Conservation (phyloP, 2,888 invertebrate species). For the Cephus pygmeus region DNA sequence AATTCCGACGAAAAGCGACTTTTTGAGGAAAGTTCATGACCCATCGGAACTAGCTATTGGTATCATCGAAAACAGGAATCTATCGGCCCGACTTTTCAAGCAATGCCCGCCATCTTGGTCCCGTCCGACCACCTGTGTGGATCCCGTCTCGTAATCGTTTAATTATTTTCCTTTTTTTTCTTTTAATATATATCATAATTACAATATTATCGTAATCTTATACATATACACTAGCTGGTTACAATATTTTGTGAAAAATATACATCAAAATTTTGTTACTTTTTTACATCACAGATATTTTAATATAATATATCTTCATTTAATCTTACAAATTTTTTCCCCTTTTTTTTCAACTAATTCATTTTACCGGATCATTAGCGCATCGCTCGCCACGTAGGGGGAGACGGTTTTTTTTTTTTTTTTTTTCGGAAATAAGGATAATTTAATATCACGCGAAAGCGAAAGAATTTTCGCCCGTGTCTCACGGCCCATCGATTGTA, state of each 20-base stretch:
- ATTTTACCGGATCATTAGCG: constrained; percentile 50
- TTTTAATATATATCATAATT: constrained; percentile 41
- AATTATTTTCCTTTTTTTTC: constrained; percentile 30
- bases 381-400: constrained; percentile 50
- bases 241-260: constrained; percentile 66
- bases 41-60: neutral
- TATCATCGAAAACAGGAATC: constrained; percentile 12
- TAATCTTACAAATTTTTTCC: constrained; percentile 60
- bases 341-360: constrained; percentile 41
- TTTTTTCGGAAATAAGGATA: neutral
- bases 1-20: neutral
- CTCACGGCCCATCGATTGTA: neutral
- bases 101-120: constrained; percentile 63
- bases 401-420: constrained; percentile 30
- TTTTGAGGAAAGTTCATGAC: neutral
- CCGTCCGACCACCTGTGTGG: constrained; percentile 59
- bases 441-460: neutral
- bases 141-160: constrained; percentile 44
- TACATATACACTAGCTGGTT: constrained; percentile 65
- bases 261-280: constrained; percentile 67
- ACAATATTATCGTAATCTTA: constrained; percentile 61
- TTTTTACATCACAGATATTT: constrained; percentile 67
- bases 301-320: constrained; percentile 65
- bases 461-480: neutral
- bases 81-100: constrained; percentile 50